Conservation (phyloP, 1,140 invertebrate genomes). For the Phymastichus coffea region DNA sequence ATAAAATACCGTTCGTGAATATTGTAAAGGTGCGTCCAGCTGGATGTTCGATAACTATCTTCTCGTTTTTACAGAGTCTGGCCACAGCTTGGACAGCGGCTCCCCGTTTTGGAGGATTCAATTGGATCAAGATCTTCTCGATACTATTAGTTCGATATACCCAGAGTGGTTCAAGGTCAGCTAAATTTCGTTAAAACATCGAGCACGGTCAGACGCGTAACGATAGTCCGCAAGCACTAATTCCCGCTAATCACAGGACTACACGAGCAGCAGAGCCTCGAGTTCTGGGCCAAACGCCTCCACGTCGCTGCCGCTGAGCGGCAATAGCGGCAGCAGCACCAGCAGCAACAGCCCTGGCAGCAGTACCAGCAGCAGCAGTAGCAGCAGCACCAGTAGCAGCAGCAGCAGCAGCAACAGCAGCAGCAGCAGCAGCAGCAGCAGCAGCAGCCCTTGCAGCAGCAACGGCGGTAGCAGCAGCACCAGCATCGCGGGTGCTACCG, state of each 20-base stretch:
- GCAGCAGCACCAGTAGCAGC: slow-evolving; percentile 39
- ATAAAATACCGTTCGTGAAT: too few relatives aligned
- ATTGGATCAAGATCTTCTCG: slow-evolving; percentile 85
- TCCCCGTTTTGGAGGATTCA: slow-evolving; percentile 86
- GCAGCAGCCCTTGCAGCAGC: slow-evolving; percentile 32
- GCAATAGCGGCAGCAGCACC: slow-evolving; percentile 34
- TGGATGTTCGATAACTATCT: not conserved
- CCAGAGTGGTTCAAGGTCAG: slow-evolving; percentile 83
- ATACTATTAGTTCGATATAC: slow-evolving; percentile 85
- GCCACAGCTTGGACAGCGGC: slow-evolving; percentile 73
- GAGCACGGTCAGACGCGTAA: too few relatives aligned
- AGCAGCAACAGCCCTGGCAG: slow-evolving; percentile 40
- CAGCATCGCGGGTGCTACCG: slow-evolving; percentile 32
- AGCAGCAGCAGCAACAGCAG: slow-evolving; percentile 30
- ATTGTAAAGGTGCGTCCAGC: too few relatives aligned
- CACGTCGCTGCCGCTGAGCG: slow-evolving; percentile 37
- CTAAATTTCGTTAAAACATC: too few relatives aligned
- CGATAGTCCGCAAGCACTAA: too few relatives aligned
- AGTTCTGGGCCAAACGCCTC: slow-evolving; percentile 42
- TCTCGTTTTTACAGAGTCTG: slow-evolving; percentile 66
- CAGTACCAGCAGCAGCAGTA: slow-evolving; percentile 39
- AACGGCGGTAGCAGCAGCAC: slow-evolving; percentile 29
- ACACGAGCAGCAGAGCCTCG: slow-evolving; percentile 48
- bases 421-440: slow-evolving; percentile 39
- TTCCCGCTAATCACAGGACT: too few relatives aligned